phyloP scores from a whole-genome alignment of 2,888 invertebrate genomes.

The Mayetiola destructor region DNA sequence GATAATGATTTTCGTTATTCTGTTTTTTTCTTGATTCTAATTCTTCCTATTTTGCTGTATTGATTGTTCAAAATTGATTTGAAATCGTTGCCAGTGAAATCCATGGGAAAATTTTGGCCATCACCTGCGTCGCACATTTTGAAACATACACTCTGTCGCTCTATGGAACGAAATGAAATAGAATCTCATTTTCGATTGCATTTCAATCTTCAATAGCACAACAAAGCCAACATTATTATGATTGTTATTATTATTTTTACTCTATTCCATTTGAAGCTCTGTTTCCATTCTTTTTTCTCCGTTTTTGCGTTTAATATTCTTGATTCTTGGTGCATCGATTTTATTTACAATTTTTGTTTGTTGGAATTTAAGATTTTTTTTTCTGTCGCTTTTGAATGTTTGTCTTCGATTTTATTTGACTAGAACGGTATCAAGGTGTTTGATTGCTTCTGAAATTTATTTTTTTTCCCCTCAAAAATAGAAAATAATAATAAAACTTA shows the following conservation, averaged over 20 bases:
- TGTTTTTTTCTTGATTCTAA: no score
- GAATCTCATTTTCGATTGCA: slow-evolving; percentile 8
- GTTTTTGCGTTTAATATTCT: neutral
- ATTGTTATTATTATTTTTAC: neutral
- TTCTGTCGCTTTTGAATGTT: no score
- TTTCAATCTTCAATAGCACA: slow-evolving; percentile 12
- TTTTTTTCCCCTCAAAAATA: no score
- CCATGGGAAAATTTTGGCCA: slow-evolving; percentile 9
- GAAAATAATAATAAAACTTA: no score
- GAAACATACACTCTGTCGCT: no score
- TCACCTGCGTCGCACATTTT: slow-evolving; percentile 12
- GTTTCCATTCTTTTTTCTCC: neutral
- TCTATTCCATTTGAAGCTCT: neutral
- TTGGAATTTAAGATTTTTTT: no score
- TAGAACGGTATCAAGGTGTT: no score
- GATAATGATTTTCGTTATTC: slow-evolving; percentile 5
- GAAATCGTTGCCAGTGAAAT: neutral
- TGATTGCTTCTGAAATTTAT: no score
- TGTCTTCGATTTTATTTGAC: no score
- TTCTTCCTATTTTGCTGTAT: no score
- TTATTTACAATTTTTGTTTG: neutral
- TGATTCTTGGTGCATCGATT: no score
- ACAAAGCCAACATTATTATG: neutral
- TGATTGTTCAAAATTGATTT: neutral
- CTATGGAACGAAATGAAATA: no score